phyloP scores from a whole-genome alignment of 2,113 vertebrate genomes.

The Chauna torquata region DNA sequence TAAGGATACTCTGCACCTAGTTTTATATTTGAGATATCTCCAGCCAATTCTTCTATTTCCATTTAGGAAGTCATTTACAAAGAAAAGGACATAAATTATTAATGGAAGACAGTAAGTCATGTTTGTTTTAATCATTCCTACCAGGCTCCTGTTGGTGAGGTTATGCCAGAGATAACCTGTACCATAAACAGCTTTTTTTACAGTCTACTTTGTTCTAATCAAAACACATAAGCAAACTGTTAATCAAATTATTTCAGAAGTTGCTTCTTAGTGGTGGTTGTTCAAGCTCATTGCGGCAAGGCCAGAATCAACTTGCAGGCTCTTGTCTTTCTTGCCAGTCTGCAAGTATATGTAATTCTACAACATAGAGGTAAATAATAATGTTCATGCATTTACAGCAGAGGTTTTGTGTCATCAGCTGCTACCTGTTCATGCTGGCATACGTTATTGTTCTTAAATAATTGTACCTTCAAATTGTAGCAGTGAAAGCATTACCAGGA shows the following conservation, averaged over 20 bases:
- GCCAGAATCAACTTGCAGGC: not conserved
- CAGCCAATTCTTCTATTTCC: not conserved
- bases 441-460: not conserved
- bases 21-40: not conserved
- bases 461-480: not conserved
- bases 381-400: not conserved
- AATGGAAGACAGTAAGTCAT: not conserved
- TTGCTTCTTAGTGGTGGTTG: not conserved
- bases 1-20: not conserved
- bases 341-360: not conserved
- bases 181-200: not conserved
- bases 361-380: not conserved
- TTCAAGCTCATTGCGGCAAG: not conserved
- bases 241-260: slow-evolving; percentile 28
- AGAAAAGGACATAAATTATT: slow-evolving; percentile 14
- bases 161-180: not conserved
- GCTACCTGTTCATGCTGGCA: not conserved
- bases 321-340: not conserved
- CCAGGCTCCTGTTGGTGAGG: not conserved
- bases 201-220: not conserved
- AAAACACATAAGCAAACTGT: not conserved
- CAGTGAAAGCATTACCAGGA: not conserved
- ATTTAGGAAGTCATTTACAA: slow-evolving; percentile 10
- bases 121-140: not conserved
- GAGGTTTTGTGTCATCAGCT: not conserved